Percentiles rank a stretch among this genome's conserved stretches.
Conservation (phyloP, 2,113 vertebrate genomes). For the Centropus unirufus region DNA sequence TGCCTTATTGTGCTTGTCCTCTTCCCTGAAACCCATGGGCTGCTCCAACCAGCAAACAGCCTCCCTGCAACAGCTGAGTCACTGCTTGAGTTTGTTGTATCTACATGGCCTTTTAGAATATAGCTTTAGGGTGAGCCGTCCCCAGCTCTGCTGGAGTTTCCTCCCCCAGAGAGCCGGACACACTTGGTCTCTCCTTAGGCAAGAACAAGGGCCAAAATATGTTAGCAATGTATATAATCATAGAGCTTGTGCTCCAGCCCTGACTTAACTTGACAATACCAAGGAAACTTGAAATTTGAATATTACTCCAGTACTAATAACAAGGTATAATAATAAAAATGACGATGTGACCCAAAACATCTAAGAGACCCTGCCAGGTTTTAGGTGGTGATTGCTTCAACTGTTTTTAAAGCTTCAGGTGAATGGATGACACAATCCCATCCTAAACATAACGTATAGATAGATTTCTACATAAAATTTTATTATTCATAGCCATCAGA, state of each 20-base stretch:
- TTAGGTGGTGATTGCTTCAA: neutral
- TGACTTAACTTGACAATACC: neutral
- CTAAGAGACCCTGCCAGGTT: neutral
- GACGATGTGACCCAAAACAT: neutral
- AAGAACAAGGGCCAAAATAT: neutral
- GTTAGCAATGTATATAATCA: neutral
- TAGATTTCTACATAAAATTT: neutral
- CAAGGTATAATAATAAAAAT: neutral
- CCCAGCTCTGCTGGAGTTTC: neutral
- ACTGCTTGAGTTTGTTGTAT: neutral
- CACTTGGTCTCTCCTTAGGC: neutral
- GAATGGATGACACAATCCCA: neutral
- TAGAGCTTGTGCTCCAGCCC: neutral
- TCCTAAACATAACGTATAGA: neutral
- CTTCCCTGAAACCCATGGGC: neutral
- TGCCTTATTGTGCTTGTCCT: neutral
- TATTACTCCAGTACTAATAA: neutral
- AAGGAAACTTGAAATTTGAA: neutral
- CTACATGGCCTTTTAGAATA: neutral
- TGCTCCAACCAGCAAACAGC: neutral
- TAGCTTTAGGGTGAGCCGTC: neutral
- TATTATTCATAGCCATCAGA: neutral
- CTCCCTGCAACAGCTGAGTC: neutral
- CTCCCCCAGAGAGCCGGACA: neutral
- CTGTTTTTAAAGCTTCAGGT: neutral